Base-by-base conservation (phyloP, 2,888 invertebrate species). In the Malachius bipustulatus region DNA sequence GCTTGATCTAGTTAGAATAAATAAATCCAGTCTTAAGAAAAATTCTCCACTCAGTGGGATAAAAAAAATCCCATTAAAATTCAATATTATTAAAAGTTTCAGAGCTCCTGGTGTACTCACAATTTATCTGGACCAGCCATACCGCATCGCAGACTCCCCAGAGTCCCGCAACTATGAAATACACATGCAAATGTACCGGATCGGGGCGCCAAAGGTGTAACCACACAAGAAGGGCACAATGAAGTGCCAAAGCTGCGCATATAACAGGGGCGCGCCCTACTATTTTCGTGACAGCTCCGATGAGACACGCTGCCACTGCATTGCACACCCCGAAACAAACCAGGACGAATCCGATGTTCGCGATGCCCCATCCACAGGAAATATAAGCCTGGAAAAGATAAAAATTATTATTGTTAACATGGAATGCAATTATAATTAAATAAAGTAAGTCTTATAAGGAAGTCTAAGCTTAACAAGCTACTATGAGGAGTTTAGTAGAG, bases 301-400 rank as follows among this genome's bases (percentile, higher is more conserved):
- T 82, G 6, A 79, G 61, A 1, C 85, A 75, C 0, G 91, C 88
- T 0, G 85, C 83, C n/a, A 88, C 57, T 0, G 90, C 88, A 55
- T 90, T 89, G 46, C 80, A 80, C 4, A 85, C 73, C 0, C 93
- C 93, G 57, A 88, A 91, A 56, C 88, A 87, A 42, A 93, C 88
- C 83, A 93, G 85, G 35, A 90, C 88, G 56, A 82, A 90, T 1
- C 94, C 94, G 34, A 94, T 89, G 60, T 89, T 83, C 45, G 77
- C 77, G 45, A 93, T 83, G 2, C 93, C 85, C 75, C 82, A 83
- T 1, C 84, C 82, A 50, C 88, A 88, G 1, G 84, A 82, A 0
- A 88, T 81, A 55, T 77, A 88, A 1, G 84, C 79, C 83, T 87
- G 64, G 6, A 64, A 53, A 40, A 38, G 12, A n/a, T n/a, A n/a